Evolutionary conservation across 2,113 vertebrate genomes (phyloP).

Genomic region (Sprattus sprattus): DNA sequence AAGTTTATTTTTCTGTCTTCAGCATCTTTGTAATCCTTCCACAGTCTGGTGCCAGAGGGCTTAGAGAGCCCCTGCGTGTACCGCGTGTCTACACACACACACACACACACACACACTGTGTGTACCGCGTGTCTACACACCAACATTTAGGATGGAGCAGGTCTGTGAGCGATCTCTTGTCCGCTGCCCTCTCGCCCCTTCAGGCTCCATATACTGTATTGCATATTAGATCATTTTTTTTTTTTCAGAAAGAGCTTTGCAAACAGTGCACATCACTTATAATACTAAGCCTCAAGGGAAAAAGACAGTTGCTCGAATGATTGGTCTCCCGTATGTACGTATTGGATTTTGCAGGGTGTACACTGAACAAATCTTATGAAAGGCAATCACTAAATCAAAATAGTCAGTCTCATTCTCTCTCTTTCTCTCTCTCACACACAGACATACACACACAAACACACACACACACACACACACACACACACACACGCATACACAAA

Average conservation of each 20-base stretch:
- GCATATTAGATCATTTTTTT: slow-evolving; percentile 67
- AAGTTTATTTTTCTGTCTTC: slow-evolving; percentile 72
- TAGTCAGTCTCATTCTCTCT: not conserved
- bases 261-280: slow-evolving; percentile 54
- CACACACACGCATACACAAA: not conserved
- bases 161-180: not conserved
- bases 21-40: slow-evolving; percentile 46
- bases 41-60: slow-evolving; percentile 36
- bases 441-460: not conserved
- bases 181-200: slow-evolving; percentile 43
- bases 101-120: no score
- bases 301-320: not conserved
- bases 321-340: not conserved
- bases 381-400: slow-evolving; percentile 12
- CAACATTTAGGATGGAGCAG: slow-evolving; percentile 11
- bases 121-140: slow-evolving; percentile 31
- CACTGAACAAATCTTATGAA: not conserved
- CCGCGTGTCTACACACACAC: slow-evolving; percentile 34
- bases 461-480: slow-evolving; percentile 15
- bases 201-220: slow-evolving; percentile 52
- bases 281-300: slow-evolving; percentile 55
- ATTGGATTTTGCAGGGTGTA: slow-evolving; percentile 10
- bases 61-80: slow-evolving; percentile 32
- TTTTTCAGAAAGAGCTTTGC: slow-evolving; percentile 58
- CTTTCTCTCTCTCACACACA: not conserved